These are phyloP conservation scores for Paracentrotus lividus DNA, from an alignment of 53 echinoderm and acorn worm genomes.

Conservation along the genomic window DNA sequence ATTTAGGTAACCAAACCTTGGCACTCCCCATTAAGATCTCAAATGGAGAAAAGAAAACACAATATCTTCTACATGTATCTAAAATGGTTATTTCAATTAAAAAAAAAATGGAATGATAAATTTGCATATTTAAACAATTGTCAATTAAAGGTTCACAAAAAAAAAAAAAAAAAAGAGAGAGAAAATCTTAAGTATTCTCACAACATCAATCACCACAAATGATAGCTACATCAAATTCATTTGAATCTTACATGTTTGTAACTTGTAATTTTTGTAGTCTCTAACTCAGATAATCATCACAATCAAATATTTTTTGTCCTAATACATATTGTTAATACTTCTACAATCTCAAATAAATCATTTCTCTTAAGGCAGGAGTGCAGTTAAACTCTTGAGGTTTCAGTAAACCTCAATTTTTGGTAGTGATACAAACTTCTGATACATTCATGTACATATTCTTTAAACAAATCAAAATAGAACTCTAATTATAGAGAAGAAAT, in stretches of 20 bases:
- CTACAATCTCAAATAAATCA: neutral
- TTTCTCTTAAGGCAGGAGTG: neutral
- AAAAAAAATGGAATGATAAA: conserved; percentile 28
- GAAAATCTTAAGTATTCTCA: neutral
- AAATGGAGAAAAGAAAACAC: neutral
- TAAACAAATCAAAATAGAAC: no score
- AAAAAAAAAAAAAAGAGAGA: no score
- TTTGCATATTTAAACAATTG: conserved; percentile 20
- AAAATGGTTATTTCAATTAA: neutral
- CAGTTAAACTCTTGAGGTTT: no score
- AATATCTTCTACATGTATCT: no score
- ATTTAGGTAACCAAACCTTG: neutral
- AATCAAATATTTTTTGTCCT: neutral
- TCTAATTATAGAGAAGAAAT: no score
- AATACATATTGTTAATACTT: neutral
- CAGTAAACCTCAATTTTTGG: no score
- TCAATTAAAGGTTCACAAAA: neutral
- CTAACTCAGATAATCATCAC: neutral
- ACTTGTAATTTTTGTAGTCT: neutral
- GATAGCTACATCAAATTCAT: neutral
- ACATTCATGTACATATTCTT: no score
- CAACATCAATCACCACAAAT: neutral
- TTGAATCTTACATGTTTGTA: neutral
- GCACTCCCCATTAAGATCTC: neutral
- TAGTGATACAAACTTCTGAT: no score